Base-by-base conservation (phyloP, 2,113 vertebrate species). In the Apteryx mantelli region DNA sequence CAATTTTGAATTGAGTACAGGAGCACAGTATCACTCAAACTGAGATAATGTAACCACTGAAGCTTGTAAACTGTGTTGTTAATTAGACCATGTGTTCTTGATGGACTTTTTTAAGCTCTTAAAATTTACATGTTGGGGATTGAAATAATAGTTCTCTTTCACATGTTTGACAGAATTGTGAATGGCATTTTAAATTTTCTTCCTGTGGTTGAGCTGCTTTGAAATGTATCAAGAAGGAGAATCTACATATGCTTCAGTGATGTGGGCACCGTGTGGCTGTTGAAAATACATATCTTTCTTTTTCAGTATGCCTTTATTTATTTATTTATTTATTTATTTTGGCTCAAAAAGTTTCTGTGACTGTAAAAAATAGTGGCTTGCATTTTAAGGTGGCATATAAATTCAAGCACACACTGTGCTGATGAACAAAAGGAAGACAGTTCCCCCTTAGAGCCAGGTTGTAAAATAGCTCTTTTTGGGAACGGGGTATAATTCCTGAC, bases 131-230 rank as follows among this genome's bases (percentile, higher is more conserved):
- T 82, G 64, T 93, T 81, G 60, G 52, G 38, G 79, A 75, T 86
- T 91, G 76, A 96, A 96, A 95, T 90, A 95, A 91, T 95, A 88
- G 79, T 94, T 93, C 68, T 91, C 68, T 95, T 95, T 93, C 91
- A 95, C 14, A 0, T 95, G 38, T 95, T 95, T 95, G 89, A 92
- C 81, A 86, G 91, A 94, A 83, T 83, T 95, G 79, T 93, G 85
- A 91, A 79, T 91, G 82, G 75, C 11, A 48, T 95, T 95, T 97
- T 61, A 86, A 89, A 52, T 91, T 84, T 86, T 52, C 77, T 93
- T 93, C 32, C 77, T 58, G 66, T 0, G 22, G 42, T 90, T 94
- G 85, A 95, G 46, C 25, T 94, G 52, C 60, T 94, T 94, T 95
- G 79, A 92, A 92, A 71, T 46, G 18, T 90, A 88, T 18, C 55